These are phyloP conservation scores for Lepilemur septentrionalis DNA, from an alignment of 2,797 vertebrate species.

Conservation along the genomic window DNA sequence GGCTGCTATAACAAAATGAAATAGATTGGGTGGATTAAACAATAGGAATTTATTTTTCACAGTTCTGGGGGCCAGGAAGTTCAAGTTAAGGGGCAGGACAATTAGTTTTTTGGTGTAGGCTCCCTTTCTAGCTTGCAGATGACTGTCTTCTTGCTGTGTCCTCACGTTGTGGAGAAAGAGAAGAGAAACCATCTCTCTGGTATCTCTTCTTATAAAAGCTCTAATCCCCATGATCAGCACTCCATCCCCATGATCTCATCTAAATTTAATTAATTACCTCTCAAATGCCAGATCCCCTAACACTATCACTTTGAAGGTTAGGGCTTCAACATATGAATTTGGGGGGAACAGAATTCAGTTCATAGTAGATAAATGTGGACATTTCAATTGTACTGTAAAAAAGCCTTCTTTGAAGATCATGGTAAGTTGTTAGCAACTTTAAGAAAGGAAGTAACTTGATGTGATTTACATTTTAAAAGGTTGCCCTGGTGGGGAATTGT, in stretches of 20 bases:
- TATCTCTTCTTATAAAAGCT: background rate
- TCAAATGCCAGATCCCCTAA: background rate
- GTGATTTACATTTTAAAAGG: background rate
- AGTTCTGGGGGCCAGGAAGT: background rate
- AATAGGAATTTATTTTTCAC: background rate
- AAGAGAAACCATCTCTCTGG: background rate
- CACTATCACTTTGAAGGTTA: background rate
- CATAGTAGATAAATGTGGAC: background rate
- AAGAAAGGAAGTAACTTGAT: background rate
- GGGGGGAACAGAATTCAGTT: background rate
- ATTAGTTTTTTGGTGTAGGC: background rate
- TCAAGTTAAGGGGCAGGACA: background rate
- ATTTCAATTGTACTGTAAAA: background rate
- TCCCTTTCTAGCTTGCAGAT: background rate
- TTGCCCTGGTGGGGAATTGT: background rate
- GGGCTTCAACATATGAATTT: background rate
- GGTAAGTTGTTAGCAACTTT: background rate
- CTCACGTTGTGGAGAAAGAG: background rate
- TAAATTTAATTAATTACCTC: background rate
- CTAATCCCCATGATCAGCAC: background rate
- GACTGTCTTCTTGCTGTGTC: background rate
- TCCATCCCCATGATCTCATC: background rate
- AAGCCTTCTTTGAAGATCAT: background rate
- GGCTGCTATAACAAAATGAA: background rate
- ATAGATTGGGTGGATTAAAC: background rate